Percentiles rank a stretch among this genome's conserved stretches.
phyloP scores from a whole-genome alignment of 2,888 invertebrate genomes.

The Orchesella flavescens region DNA sequence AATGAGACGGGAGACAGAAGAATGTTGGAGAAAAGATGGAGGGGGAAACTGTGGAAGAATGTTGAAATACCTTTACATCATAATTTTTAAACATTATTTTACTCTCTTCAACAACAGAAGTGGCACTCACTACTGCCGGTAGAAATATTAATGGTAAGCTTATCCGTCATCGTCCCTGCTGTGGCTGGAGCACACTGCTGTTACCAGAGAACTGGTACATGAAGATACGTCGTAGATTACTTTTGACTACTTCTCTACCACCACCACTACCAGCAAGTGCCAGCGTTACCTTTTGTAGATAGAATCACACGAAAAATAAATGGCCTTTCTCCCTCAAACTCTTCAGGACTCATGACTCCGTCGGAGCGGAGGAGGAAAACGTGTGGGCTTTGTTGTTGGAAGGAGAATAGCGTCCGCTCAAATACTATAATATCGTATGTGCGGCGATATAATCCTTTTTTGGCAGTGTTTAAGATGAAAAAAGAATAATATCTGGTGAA shows the following conservation, averaged over 20 bases:
- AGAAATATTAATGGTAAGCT: constrained; percentile 55
- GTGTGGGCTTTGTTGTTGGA: background rate
- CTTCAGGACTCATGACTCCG: background rate
- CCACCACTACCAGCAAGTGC: background rate
- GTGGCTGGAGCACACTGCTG: constrained; percentile 29
- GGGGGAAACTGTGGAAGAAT: too few relatives aligned
- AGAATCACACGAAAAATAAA: background rate
- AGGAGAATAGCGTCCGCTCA: constrained; percentile 1
- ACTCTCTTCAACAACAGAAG: constrained; percentile 29
- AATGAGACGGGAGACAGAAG: constrained; percentile 57
- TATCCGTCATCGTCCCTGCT: constrained; percentile 56
- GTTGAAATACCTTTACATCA: constrained; percentile 39
- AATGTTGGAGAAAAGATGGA: background rate
- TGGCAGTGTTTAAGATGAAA: constrained; percentile 48
- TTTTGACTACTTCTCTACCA: background rate
- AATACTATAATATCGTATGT: background rate
- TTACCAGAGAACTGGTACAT: constrained; percentile 32
- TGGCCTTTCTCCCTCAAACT: background rate
- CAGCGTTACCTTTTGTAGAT: background rate
- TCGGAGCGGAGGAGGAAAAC: background rate
- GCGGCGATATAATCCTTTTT: constrained; percentile 50
- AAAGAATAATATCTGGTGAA: constrained; percentile 37
- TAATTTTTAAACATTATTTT: constrained; percentile 39
- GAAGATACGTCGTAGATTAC: constrained; percentile 38
- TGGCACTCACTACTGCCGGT: background rate